These are phyloP conservation scores for Drosophila leontia DNA, from an alignment of 1,140 invertebrate species.

Conservation along the genomic window DNA sequence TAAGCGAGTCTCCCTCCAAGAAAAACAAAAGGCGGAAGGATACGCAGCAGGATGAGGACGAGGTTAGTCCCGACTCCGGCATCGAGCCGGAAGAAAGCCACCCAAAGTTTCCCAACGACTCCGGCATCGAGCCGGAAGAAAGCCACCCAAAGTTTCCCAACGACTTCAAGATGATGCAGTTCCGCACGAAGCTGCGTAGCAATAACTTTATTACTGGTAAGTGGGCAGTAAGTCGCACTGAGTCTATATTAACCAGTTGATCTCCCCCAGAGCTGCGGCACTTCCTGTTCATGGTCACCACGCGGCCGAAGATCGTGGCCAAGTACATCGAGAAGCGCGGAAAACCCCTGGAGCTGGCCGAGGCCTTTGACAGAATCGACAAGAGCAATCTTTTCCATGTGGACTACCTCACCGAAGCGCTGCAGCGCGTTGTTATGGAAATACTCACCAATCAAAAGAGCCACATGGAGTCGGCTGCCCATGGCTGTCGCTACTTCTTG, in stretches of 20 bases:
- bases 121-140: conserved; percentile 69
- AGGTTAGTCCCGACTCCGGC: conserved; percentile 67
- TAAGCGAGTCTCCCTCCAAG: neutral
- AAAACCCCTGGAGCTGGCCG: conserved; percentile 88
- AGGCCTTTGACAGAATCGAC: conserved; percentile 87
- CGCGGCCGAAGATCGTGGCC: conserved; percentile 85
- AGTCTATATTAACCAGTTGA: neutral
- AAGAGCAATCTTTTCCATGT: conserved; percentile 85
- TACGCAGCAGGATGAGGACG: conserved; percentile 38
- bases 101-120: conserved; percentile 27
- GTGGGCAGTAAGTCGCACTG: neutral
- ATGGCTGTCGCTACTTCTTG: conserved; percentile 89
- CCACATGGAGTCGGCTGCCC: conserved; percentile 87
- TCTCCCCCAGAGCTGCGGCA: conserved; percentile 85
- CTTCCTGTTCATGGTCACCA: conserved; percentile 85
- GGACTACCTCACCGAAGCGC: conserved; percentile 87
- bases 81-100: conserved; percentile 63
- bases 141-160: conserved; percentile 64
- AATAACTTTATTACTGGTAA: conserved; percentile 79
- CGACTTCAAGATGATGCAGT: conserved; percentile 79
- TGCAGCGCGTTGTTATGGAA: conserved; percentile 89
- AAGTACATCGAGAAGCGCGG: conserved; percentile 89
- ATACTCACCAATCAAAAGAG: conserved; percentile 87
- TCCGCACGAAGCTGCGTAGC: conserved; percentile 68
- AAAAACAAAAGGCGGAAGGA: conserved; percentile 21